Conservation (phyloP, 2,797 vertebrate species). For the Apogon hyalosoma region DNA sequence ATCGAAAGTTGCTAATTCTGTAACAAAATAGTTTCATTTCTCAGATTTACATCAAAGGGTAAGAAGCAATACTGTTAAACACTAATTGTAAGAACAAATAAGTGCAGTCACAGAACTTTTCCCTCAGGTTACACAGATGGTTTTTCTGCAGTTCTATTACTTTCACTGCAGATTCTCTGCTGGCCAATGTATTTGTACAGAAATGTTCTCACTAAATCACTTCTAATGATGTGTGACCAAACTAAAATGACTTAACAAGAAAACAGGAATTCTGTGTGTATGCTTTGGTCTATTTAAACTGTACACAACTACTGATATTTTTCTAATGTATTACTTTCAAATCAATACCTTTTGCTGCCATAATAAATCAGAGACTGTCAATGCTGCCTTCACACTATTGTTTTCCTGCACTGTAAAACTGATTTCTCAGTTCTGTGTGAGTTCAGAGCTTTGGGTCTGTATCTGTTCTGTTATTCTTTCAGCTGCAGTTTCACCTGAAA, state of each 20-base stretch:
- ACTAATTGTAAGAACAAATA: not conserved
- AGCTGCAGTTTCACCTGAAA: constrained; percentile 8
- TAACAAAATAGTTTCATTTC: not conserved
- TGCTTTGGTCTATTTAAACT: constrained; percentile 23
- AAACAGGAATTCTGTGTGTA: constrained; percentile 16
- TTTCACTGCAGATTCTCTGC: not conserved
- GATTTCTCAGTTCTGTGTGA: constrained; percentile 22
- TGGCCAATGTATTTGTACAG: not conserved
- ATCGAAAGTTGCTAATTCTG: constrained; percentile 16
- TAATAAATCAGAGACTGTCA: constrained; percentile 1
- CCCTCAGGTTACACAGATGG: not conserved
- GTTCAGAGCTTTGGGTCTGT: not conserved
- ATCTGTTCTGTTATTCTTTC: constrained; percentile 3
- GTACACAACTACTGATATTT: constrained; percentile 78
- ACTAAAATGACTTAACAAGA: not conserved
- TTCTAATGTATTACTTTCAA: constrained; percentile 37
- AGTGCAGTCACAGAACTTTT: constrained; percentile 42
- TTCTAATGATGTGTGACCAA: not conserved
- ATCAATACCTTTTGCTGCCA: constrained; percentile 15
- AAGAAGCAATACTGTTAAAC: not conserved
- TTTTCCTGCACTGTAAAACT: constrained; percentile 47
- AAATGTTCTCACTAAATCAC: not conserved
- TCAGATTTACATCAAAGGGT: not conserved
- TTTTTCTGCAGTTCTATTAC: not conserved
- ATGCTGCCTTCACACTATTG: constrained; percentile 52